Conservation (phyloP, 2,113 vertebrate genomes). For the Callipepla californica region DNA sequence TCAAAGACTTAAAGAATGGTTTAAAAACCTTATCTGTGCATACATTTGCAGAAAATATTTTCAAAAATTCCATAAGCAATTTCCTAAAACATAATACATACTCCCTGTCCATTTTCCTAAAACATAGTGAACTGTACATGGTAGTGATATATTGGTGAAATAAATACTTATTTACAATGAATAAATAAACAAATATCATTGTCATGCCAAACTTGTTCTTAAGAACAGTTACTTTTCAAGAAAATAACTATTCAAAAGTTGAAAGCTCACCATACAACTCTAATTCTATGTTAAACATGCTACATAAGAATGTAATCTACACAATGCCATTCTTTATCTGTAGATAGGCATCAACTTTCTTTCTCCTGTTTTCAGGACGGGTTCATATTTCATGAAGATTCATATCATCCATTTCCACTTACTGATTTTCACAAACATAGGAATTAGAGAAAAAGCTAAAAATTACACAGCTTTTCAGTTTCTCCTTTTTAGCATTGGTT, state of each 20-base stretch:
- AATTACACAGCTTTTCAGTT: background rate
- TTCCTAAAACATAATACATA: background rate
- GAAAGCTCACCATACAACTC: background rate
- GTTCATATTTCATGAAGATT: background rate
- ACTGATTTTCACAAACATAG: background rate
- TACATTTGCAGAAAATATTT: background rate
- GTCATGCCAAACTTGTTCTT: background rate
- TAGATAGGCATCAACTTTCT: background rate
- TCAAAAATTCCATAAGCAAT: background rate
- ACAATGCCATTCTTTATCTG: background rate
- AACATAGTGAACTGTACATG: background rate
- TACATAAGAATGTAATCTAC: background rate
- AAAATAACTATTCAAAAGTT: background rate
- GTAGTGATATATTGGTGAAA: background rate
- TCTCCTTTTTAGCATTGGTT: slow-evolving; percentile 4
- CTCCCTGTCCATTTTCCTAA: background rate
- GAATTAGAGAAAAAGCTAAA: slow-evolving; percentile 6
- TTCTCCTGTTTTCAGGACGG: background rate
- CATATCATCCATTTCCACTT: background rate
- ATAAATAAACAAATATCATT: background rate
- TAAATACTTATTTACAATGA: background rate
- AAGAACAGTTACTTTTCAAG: slow-evolving; percentile 6
- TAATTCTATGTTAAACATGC: background rate
- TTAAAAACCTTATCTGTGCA: background rate
- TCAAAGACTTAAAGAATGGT: background rate